Base-by-base conservation (phyloP, 2,888 invertebrate species). In the Thera obeliscata region DNA sequence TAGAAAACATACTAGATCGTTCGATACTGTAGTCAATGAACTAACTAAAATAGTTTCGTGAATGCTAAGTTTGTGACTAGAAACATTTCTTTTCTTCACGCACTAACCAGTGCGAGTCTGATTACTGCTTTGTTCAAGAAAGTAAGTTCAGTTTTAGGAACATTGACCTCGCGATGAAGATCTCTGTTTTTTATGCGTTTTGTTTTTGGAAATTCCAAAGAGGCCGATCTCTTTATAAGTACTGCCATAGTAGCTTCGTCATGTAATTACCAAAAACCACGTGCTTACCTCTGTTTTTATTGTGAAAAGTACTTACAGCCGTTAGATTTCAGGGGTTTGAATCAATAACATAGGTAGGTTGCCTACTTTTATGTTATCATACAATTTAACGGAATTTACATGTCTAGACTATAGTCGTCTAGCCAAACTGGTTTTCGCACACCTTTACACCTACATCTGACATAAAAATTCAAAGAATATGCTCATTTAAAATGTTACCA, bases 121-220 rank as follows among this genome's bases (percentile, higher is more conserved):
- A 74, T 74, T 57, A 68, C 65, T 60, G 67, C 73, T 71, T 73
- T 74, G 74, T 71, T 70, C 69, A 67, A 56, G 54, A 64, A 66
- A 66, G 71, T 67, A 61, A 22, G 59, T 71, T 70, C 57, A 52
- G 67, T 69, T 74, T 73, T 72, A 74, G 77, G 85, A 81, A 73
- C 87, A 76, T 80, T 79, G 88, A 89, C 85, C 87, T 86, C 81
- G 63, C 71, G 68, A 76, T 74, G 75, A 74, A 78, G 73, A 78
- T 81, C 68, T 79, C 74, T 54, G 72, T 77, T 86, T 89, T 89
- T 89, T 88, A 83, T 73, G 64, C 66, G 61, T 56, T 69, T 74
- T 72, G 74, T 74, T 74, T 86, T 84, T 79, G 88, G 89, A 78
- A 88, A 84, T 85, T 77, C 89, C 89, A 78, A 76, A 78, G 80